Base-by-base conservation (phyloP, 1,140 invertebrate species). In the Musca vetustissima region DNA sequence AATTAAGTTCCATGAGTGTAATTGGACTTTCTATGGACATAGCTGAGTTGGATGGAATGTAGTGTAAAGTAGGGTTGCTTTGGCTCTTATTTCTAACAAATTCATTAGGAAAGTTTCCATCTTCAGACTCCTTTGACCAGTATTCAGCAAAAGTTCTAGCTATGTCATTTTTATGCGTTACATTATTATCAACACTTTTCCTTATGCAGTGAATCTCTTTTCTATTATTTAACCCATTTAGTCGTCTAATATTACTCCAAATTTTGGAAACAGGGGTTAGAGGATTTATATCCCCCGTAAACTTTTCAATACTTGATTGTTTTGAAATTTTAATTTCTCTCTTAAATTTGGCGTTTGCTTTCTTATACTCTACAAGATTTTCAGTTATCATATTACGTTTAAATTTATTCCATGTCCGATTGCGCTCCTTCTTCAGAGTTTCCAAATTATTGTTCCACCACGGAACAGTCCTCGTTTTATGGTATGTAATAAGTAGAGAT, bases 131-230 rank as follows among this genome's bases (percentile, higher is more conserved):
- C 2, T 47, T 15, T 4, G 68, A 69, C 68, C 64, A 69, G 24
- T 22, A 17, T 13, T 47, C 22, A 2, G n/a, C 9, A 25, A 69
- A 66, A 9, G 24, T 36, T 21, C 66, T 47, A 4, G 68, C 61
- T 15, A 69, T 66, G 21, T 47, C 19, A 25, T 2, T 4, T 57
- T 49, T 64, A 11, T 59, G 15, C 7, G 21, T 66, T 43, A 69
- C 25, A 21, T 11, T 53, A 1, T 14, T 8, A 4, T 15, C 7
- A 14, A 1, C 9, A 4, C n/a, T n/a, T 13, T 11, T 13, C 48
- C 47, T 17, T 32, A 66, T 48, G 21, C 68, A 69, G 32, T 69
- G 61, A n/a, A 66, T 69, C 8, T n/a, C 21, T n/a, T n/a, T n/a
- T n/a, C n/a, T n/a, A n/a, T n/a, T n/a, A n/a, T n/a, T n/a, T n/a